Evolutionary conservation across 2,888 invertebrate genomes (phyloP), one percentile per base, ranked within the genome.

Genomic region (Nomada fabriciana): DNA sequence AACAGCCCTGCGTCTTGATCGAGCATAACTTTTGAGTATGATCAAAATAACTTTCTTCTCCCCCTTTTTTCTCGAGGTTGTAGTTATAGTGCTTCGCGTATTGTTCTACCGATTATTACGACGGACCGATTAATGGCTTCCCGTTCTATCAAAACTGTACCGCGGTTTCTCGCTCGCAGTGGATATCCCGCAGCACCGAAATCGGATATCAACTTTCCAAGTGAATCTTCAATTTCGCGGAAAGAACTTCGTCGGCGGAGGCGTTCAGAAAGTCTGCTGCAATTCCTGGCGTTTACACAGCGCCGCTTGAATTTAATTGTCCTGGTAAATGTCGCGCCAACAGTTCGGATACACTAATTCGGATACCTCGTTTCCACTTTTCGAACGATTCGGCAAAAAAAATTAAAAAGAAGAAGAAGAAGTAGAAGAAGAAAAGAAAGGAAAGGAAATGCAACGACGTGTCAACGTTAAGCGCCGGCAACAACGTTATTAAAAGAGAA

Each of bases 401-500:
- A 13, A 13, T 43, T 43, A 43, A 43, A 68, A n/a, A 5, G 23
- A 25, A 25, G 7, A 18, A 18, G 4, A 20, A 55, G 43, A 53
- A 18, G 7, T 9, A 2, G 29, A 25, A 25, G 25, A 29, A 5
- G 29, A 7, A 5, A 36, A 1, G 36, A 7, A 9, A 36, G 36
- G 36, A 5, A 36, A 7, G 36, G 5, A 36, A 36, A 36, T 7
- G 9, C 36, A 7, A 36, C 29, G 7, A 36, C 36, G 36, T 5
- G 36, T 36, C 57, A 20, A 9, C 42, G 10, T 36, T 47, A 64
- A 47, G 23, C 36, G 68, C 57, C 43, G 36, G 23, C 69, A 25
- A 64, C 57, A 53, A 60, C 76, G 64, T 76, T 63, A 65, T 65
- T 76, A 79, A 76, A 15, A 23, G 43, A 69, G 50, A 53, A 74